Evolutionary conservation across 2,797 vertebrate genomes (phyloP).

Genomic region (Lithobates sylvaticus): DNA sequence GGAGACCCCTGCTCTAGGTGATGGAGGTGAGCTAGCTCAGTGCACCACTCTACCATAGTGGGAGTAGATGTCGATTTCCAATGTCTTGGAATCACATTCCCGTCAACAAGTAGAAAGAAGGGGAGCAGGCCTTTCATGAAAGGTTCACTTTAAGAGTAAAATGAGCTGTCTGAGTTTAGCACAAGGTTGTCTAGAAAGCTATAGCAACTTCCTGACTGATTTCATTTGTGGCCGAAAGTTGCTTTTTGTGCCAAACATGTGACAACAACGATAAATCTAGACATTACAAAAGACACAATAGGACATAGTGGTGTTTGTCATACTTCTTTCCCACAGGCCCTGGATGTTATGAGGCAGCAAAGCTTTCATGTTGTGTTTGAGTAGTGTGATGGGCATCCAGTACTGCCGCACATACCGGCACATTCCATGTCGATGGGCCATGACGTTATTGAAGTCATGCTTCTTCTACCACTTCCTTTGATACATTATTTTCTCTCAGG

Average conservation of each 20-base stretch:
- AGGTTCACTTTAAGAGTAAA: too few relatives aligned
- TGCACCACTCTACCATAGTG: too few relatives aligned
- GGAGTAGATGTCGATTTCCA: too few relatives aligned
- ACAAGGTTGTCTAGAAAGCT: too few relatives aligned
- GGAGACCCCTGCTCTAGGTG: too few relatives aligned
- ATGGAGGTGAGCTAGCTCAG: too few relatives aligned
- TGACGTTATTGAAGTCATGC: conserved; percentile 19
- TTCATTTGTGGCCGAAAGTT: too few relatives aligned
- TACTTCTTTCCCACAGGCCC: neutral
- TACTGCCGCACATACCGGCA: neutral
- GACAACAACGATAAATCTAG: neutral
- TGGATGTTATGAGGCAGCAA: neutral
- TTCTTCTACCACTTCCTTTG: conserved; percentile 31
- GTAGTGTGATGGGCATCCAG: conserved; percentile 2
- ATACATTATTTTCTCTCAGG: conserved; percentile 11
- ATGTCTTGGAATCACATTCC: too few relatives aligned
- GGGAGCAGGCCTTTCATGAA: too few relatives aligned
- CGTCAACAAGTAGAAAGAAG: too few relatives aligned
- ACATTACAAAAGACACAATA: neutral
- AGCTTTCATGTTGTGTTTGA: conserved; percentile 15
- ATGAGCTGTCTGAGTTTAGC: too few relatives aligned
- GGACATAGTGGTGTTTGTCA: neutral
- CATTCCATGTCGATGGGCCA: conserved; percentile 36
- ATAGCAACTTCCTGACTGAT: too few relatives aligned
- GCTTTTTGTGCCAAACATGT: neutral